Conservation (phyloP, 2,113 vertebrate genomes). For the Perccottus glenii region DNA sequence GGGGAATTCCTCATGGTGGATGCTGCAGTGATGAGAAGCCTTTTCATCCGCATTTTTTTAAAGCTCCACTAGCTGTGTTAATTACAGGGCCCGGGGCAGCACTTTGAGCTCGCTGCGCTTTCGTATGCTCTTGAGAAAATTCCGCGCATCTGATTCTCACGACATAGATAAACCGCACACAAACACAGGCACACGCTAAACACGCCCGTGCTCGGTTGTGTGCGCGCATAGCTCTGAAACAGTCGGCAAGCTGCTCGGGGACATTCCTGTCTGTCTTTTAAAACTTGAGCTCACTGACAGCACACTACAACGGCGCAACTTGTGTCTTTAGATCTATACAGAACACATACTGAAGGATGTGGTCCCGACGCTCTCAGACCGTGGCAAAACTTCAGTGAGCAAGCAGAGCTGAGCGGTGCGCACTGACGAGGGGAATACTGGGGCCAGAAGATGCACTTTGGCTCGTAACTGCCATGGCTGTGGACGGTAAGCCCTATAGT, state of each 20-base stretch:
- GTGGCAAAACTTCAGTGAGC: slow-evolving; percentile 49
- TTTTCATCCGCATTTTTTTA: slow-evolving; percentile 63
- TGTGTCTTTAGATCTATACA: not conserved
- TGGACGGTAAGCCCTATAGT: slow-evolving; percentile 67
- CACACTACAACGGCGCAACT: not conserved
- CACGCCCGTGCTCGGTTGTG: not conserved
- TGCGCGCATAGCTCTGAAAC: slow-evolving; percentile 20
- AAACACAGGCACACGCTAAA: not conserved
- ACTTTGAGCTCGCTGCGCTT: slow-evolving; percentile 68
- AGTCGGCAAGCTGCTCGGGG: slow-evolving; percentile 42
- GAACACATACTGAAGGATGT: slow-evolving; percentile 14
- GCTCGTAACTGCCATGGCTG: slow-evolving; percentile 60
- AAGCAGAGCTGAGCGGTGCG: not conserved
- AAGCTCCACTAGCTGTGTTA: slow-evolving; percentile 59
- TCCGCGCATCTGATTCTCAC: slow-evolving; percentile 66
- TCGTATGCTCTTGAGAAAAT: slow-evolving; percentile 68
- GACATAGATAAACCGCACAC: slow-evolving; percentile 37
- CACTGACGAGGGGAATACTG: not conserved
- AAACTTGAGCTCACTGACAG: slow-evolving; percentile 19
- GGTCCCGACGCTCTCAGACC: slow-evolving; percentile 9
- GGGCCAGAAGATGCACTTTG: slow-evolving; percentile 3
- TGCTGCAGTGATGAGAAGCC: slow-evolving; percentile 65
- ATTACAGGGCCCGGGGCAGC: slow-evolving; percentile 74
- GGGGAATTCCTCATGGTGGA: slow-evolving; percentile 56
- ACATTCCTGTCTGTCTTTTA: slow-evolving; percentile 39